phyloP scores from a whole-genome alignment of 2,797 vertebrate genomes.

The Pseudomugil tenellus region DNA sequence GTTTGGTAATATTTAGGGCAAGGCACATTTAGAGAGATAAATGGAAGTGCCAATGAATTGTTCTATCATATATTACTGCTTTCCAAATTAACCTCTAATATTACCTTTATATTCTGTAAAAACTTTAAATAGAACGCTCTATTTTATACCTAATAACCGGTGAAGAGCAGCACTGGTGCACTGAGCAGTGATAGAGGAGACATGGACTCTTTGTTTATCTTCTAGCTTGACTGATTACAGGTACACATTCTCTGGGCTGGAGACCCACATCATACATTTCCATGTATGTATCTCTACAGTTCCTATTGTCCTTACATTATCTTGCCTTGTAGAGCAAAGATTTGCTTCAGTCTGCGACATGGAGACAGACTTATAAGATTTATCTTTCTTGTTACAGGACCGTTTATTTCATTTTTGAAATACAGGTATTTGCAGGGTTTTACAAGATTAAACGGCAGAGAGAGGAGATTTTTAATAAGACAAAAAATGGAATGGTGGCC shows the following conservation, averaged over 20 bases:
- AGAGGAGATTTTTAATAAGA: slow-evolving; percentile 42
- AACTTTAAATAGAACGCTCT: slow-evolving; percentile 15
- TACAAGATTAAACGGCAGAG: slow-evolving; percentile 42
- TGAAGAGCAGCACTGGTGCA: slow-evolving; percentile 25
- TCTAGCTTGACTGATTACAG: slow-evolving; percentile 31
- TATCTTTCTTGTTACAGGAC: background rate
- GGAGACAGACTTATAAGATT: background rate
- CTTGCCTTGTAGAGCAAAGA: background rate
- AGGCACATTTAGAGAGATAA: slow-evolving; percentile 35
- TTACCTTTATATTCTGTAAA: slow-evolving; percentile 33
- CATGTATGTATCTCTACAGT: background rate
- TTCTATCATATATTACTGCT: slow-evolving; percentile 43
- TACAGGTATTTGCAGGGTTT: slow-evolving; percentile 37
- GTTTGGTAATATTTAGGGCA: slow-evolving; percentile 16
- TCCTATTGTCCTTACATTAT: slow-evolving; percentile 2
- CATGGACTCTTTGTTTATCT: slow-evolving; percentile 20
- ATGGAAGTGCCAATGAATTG: slow-evolving; percentile 25
- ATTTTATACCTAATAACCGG: slow-evolving; percentile 31
- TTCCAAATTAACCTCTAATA: slow-evolving; percentile 54
- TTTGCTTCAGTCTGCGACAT: background rate
- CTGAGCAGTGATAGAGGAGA: slow-evolving; percentile 28
- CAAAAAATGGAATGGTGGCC: slow-evolving; percentile 38
- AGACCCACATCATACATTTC: background rate
- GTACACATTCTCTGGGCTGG: background rate
- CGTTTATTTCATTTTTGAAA: background rate